phyloP scores from a whole-genome alignment of 2,797 vertebrate species.

The Acanthopagrus latus region DNA sequence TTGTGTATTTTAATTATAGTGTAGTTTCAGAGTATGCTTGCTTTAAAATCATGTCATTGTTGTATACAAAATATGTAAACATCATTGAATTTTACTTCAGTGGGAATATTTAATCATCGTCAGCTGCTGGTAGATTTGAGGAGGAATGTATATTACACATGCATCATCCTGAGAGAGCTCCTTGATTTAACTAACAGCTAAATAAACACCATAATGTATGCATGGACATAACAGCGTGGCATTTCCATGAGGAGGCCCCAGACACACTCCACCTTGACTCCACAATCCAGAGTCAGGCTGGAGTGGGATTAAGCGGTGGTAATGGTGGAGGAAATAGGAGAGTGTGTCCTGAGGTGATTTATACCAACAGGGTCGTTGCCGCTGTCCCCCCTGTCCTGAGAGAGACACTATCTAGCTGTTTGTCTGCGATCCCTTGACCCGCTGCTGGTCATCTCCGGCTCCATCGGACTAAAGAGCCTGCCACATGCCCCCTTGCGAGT shows the following conservation, averaged over 20 bases:
- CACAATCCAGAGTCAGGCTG: conserved; percentile 20
- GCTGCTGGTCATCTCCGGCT: conserved; percentile 30
- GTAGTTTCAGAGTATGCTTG: background rate
- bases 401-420: conserved; percentile 57
- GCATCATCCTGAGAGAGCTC: conserved; percentile 6
- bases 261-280: conserved; percentile 36
- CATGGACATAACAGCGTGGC: conserved; percentile 19
- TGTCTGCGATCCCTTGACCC: conserved; percentile 58
- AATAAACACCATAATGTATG: conserved; percentile 44
- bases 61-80: background rate
- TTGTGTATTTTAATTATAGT: no score
- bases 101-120: background rate
- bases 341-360: conserved; percentile 31
- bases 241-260: conserved; percentile 14
- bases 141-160: conserved; percentile 16
- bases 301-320: conserved; percentile 25
- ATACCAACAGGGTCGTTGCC: conserved; percentile 37
- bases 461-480: conserved; percentile 57
- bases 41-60: background rate
- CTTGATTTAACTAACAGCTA: conserved; percentile 17
- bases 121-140: background rate
- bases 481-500: conserved; percentile 5
- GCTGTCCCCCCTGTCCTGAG: conserved; percentile 42
- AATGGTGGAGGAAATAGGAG: conserved; percentile 6
- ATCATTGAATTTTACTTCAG: no score